phyloP scores from a whole-genome alignment of 92 coral and sea anemone genomes.

The Porites lobata region DNA sequence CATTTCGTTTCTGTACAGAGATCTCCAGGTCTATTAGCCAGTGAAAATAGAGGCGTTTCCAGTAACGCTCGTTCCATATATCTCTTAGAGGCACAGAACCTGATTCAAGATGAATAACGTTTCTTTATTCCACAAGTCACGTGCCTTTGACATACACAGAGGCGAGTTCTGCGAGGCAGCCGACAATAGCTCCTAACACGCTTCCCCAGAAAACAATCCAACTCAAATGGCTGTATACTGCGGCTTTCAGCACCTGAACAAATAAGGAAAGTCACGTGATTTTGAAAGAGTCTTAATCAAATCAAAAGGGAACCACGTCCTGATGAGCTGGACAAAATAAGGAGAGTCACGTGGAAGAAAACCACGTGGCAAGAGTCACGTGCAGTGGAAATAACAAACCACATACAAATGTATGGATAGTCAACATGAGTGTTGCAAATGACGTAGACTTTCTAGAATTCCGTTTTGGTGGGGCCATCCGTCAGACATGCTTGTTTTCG shows the following conservation, averaged over 20 bases:
- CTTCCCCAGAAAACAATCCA: conserved; percentile 88
- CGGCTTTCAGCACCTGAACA: conserved; percentile 71
- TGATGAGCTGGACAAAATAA: background rate
- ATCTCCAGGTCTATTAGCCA: background rate
- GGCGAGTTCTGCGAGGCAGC: conserved; percentile 74
- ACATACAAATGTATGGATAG: too few species aligned
- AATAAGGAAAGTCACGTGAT: conserved; percentile 2
- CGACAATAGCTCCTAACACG: conserved; percentile 81
- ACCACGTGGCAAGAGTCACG: background rate
- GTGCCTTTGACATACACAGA: conserved; percentile 64
- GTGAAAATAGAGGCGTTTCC: background rate
- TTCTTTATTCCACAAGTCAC: background rate
- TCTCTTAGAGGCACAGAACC: background rate
- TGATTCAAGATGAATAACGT: background rate
- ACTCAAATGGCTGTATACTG: conserved; percentile 75
- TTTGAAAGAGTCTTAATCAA: background rate
- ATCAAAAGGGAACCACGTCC: background rate
- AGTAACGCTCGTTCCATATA: too few species aligned
- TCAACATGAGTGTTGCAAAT: background rate
- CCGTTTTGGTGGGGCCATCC: too few species aligned
- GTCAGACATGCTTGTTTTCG: too few species aligned
- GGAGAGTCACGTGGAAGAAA: background rate
- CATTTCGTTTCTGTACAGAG: background rate
- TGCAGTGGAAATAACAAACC: too few species aligned
- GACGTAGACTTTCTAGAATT: background rate